Percentiles rank a stretch among this genome's conserved stretches.
Conservation (phyloP, 1,140 invertebrate species). For the Drosophila orosa region DNA sequence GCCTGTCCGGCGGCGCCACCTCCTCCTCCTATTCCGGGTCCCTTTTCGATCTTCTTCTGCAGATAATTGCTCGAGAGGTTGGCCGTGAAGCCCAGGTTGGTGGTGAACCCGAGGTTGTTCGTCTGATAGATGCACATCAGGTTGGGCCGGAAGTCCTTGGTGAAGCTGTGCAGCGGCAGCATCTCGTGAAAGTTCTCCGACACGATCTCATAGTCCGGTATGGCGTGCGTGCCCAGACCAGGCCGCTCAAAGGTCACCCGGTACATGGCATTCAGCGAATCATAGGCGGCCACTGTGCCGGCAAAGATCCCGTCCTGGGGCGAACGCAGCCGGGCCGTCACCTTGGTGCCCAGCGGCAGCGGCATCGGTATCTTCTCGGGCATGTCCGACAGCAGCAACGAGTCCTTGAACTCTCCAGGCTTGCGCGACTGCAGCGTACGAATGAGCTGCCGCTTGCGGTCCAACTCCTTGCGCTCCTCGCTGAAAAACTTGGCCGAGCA, state of each 20-base stretch:
- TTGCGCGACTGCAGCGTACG: constrained; percentile 97
- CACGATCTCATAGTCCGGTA: constrained; percentile 98
- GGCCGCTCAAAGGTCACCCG: constrained; percentile 97
- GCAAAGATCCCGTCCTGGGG: constrained; percentile 99
- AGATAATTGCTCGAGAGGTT: constrained; percentile 51
- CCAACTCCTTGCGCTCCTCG: constrained; percentile 96
- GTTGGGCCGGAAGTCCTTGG: constrained; percentile 91
- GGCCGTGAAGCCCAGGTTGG: constrained; percentile 65
- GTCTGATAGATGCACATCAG: constrained; percentile 85
- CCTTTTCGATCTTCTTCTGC: constrained; percentile 62
- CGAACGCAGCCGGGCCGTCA: constrained; percentile 94
- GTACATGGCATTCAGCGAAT: constrained; percentile 98
- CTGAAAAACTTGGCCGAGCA: constrained; percentile 97
- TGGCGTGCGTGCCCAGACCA: constrained; percentile 97
- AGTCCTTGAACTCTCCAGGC: constrained; percentile 88
- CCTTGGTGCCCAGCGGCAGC: constrained; percentile 98
- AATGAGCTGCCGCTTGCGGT: constrained; percentile 96
- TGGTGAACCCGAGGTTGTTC: constrained; percentile 61
- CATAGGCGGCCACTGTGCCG: constrained; percentile 98
- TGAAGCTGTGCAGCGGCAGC: constrained; percentile 93
- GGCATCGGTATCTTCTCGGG: constrained; percentile 98
- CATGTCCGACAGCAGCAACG: constrained; percentile 91
- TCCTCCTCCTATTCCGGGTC: not conserved
- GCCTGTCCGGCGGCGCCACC: not conserved
- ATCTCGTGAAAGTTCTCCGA: constrained; percentile 96